A percentile compares a stretch with the other conserved stretches of the same genome.
phyloP scores from a whole-genome alignment of 2,113 vertebrate genomes.

The Mobula birostris region DNA sequence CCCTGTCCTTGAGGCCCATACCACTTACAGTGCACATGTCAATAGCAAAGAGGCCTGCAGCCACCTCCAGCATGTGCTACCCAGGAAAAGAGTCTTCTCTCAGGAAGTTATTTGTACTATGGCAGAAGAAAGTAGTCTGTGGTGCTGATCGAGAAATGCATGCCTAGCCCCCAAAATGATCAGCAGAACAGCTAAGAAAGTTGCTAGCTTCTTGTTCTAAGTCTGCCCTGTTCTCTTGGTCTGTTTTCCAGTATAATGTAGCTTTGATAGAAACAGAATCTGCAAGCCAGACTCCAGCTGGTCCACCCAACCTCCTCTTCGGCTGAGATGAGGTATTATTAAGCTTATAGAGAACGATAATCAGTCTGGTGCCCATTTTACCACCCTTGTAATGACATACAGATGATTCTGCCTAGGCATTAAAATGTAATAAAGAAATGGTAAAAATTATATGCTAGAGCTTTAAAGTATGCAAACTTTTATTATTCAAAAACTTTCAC shows the following conservation, averaged over 20 bases:
- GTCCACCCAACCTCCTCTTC: not conserved
- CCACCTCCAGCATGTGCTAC: not conserved
- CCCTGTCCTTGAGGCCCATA: not conserved
- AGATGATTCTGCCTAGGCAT: not conserved
- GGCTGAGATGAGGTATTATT: not conserved
- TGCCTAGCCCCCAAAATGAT: not conserved
- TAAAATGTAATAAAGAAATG: not conserved
- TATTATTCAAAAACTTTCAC: too few relatives aligned
- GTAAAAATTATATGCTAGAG: not conserved
- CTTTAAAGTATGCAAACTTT: not conserved
- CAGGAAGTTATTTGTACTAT: not conserved
- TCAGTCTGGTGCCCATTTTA: not conserved
- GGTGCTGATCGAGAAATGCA: not conserved
- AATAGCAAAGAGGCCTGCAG: not conserved
- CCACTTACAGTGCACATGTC: not conserved
- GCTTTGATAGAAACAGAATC: not conserved
- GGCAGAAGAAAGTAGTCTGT: not conserved
- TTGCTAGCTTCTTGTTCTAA: not conserved
- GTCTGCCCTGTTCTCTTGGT: not conserved
- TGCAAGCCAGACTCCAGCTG: not conserved
- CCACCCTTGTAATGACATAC: slow-evolving; percentile 3
- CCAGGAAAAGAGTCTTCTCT: not conserved
- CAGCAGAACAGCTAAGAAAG: not conserved
- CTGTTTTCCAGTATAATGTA: not conserved
- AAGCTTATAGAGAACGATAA: not conserved